phyloP scores from a whole-genome alignment of 2,113 vertebrate genomes.

The Etia nguti region DNA sequence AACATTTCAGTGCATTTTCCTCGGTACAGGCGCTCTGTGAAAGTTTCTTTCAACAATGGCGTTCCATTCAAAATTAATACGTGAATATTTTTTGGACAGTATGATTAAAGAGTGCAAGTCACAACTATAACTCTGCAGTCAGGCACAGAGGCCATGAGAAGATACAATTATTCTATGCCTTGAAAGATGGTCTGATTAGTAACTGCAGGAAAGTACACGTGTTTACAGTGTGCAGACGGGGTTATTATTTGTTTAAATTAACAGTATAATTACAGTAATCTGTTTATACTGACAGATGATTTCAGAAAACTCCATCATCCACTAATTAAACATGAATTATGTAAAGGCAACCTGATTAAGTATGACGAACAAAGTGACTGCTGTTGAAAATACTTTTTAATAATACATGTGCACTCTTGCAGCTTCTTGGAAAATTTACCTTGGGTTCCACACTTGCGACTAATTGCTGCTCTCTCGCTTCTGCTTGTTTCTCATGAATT shows the following conservation, averaged over 20 bases:
- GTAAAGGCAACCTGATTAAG: neutral
- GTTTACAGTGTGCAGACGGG: neutral
- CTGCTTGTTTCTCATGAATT: neutral
- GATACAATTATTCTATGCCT: neutral
- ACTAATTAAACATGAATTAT: conserved; percentile 11
- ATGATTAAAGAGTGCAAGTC: neutral
- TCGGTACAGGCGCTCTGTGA: too few species aligned
- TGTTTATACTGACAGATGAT: neutral
- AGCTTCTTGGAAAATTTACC: neutral
- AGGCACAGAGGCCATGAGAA: neutral
- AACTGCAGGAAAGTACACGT: neutral
- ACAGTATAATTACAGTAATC: neutral
- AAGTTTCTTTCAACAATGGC: neutral
- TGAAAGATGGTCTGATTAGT: neutral
- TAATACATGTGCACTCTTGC: neutral
- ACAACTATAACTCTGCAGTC: neutral
- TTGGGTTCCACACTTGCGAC: neutral
- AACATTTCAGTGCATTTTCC: neutral
- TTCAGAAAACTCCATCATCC: neutral
- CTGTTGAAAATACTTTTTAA: neutral
- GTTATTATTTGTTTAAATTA: neutral
- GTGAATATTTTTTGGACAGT: neutral
- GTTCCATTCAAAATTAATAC: neutral
- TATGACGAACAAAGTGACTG: neutral
- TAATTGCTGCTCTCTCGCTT: neutral